Evolutionary conservation across 2,113 vertebrate genomes (phyloP).

Genomic region (Salminus brasiliensis): DNA sequence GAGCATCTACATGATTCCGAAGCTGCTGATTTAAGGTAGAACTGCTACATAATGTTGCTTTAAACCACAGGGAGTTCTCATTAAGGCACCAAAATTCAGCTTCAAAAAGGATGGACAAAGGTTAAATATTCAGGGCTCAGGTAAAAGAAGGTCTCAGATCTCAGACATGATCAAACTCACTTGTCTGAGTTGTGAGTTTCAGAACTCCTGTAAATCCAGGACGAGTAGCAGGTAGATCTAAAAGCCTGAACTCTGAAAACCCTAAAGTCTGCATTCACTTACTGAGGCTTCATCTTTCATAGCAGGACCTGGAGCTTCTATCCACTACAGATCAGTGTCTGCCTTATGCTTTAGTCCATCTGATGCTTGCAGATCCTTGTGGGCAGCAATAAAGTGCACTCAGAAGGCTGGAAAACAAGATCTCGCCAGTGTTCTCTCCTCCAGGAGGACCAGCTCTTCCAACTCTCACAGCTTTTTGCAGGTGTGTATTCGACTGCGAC

Average conservation of each 20-base stretch:
- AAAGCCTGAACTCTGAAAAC: too few relatives aligned
- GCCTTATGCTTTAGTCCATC: background rate
- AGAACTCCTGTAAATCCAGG: background rate
- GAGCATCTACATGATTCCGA: too few relatives aligned
- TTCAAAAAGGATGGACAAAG: too few relatives aligned
- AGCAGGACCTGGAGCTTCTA: background rate
- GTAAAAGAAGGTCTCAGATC: too few relatives aligned
- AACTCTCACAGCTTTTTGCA: conserved; percentile 62
- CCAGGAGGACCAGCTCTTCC: background rate
- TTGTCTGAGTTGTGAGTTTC: too few relatives aligned
- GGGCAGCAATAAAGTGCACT: background rate
- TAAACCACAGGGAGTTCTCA: too few relatives aligned
- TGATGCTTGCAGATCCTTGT: background rate
- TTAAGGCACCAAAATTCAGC: too few relatives aligned
- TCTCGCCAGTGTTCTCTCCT: background rate
- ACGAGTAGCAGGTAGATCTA: background rate
- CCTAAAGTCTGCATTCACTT: background rate
- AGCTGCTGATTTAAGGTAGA: too few relatives aligned
- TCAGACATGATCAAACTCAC: too few relatives aligned
- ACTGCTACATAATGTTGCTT: too few relatives aligned
- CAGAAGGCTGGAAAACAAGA: background rate
- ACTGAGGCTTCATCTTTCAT: background rate
- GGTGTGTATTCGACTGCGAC: conserved; percentile 57
- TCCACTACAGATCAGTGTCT: background rate
- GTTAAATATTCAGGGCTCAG: too few relatives aligned